A percentile compares a stretch with the other conserved stretches of the same genome.
Evolutionary conservation across 2,888 invertebrate genomes (phyloP).

Genomic region (Heliconius charithonia): DNA sequence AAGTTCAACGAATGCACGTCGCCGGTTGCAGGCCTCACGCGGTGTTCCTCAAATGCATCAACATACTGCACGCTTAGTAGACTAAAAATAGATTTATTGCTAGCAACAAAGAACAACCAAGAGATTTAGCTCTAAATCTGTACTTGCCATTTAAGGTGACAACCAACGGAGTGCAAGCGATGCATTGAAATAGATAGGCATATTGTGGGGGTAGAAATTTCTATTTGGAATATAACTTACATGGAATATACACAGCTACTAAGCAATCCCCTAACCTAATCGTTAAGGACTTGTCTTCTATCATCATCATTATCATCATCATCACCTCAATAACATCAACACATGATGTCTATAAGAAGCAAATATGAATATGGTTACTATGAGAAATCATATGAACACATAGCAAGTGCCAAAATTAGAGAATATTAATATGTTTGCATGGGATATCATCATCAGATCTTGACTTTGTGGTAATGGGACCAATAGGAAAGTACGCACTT

Average conservation of each 20-base stretch:
- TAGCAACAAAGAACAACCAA: conserved; percentile 39
- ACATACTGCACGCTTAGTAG: conserved; percentile 32
- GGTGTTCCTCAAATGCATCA: conserved; percentile 4
- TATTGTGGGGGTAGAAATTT: conserved; percentile 33
- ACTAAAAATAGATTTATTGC: conserved; percentile 34
- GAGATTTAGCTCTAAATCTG: conserved; percentile 42
- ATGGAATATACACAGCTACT: neutral
- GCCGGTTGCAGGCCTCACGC: conserved; percentile 33
- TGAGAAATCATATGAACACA: too few species aligned
- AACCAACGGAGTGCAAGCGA: conserved; percentile 34
- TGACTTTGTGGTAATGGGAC: too few species aligned
- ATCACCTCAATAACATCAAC: too few species aligned
- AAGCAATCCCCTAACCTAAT: too few species aligned
- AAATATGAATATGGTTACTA: too few species aligned
- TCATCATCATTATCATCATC: too few species aligned
- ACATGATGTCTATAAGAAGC: too few species aligned
- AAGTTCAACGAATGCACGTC: conserved; percentile 9
- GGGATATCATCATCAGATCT: too few species aligned
- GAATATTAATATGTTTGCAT: too few species aligned
- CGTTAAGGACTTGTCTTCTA: too few species aligned
- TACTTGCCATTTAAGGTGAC: conserved; percentile 41
- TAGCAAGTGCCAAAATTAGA: too few species aligned
- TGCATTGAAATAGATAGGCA: conserved; percentile 40
- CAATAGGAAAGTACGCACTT: too few species aligned
- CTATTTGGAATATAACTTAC: conserved; percentile 1